Evolutionary conservation across 2,888 invertebrate genomes (phyloP), one percentile per base, ranked within the genome.

Genomic region (Timema cristinae): DNA sequence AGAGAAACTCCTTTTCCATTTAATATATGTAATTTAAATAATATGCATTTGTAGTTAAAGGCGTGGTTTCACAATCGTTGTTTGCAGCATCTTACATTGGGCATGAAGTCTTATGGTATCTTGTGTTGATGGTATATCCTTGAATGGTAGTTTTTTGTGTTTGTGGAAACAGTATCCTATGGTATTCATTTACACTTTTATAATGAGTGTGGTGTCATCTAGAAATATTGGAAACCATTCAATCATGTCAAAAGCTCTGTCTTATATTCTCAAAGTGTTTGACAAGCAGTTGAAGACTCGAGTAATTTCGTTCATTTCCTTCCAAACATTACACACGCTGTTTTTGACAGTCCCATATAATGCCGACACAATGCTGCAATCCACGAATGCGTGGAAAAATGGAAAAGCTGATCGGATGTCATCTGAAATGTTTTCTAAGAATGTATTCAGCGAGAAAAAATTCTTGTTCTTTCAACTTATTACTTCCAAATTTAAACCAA

Each of bases 401-500:
- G 63, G 47, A 2, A 63, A 47, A 63, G 47, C 63, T 63, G 63
- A 10, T 63, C 47, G 8, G 63, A 63, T 63, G 13, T 47, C 4
- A 32, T 63, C 48, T 63, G 63, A 48, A 63, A 63, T n/a, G 48
- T 63, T 63, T 47, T 63, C 63, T 63, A 16, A 63, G 63, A 63
- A 63, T 6, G 11, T 5, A 32, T 6, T 7, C 6, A 6, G 7
- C 48, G 63, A 16, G 63, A 63, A 63, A 63, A 5, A 63, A 47
- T 1, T 63, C 9, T 63, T n/a, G n/a, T 63, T 63, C 47, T 16
- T 63, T 13, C 63, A 32, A 32, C 32, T 32, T 32, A 1, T 32
- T 2, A 47, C 63, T 47, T 32, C 5, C 47, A 63, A 32, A 63
- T 63, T 63, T 5, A 63, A 63, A 63, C 63, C 47, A 63, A 32